Conservation (phyloP, 2,797 vertebrate species). For the Emydoidea blandingii region DNA sequence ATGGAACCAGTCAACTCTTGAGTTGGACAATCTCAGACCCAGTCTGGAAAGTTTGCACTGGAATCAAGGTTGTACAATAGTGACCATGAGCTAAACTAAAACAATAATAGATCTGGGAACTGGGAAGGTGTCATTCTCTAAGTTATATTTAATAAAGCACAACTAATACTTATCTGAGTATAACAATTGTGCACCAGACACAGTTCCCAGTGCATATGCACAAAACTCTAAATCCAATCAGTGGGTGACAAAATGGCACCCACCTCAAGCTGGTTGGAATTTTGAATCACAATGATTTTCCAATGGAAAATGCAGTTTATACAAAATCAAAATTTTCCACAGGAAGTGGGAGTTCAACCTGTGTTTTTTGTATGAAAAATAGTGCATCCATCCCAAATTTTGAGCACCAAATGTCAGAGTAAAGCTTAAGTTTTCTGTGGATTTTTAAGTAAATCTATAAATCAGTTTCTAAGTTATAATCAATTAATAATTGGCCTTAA, state of each 20-base stretch:
- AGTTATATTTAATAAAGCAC: not conserved
- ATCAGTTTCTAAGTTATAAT: not conserved
- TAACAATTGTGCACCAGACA: not conserved
- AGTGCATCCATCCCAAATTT: not conserved
- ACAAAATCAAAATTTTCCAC: not conserved
- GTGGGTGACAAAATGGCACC: not conserved
- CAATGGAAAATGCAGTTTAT: not conserved
- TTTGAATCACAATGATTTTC: not conserved
- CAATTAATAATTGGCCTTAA: not conserved
- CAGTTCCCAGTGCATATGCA: not conserved
- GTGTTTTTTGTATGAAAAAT: not conserved
- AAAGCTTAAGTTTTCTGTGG: not conserved
- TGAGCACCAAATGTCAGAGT: not conserved
- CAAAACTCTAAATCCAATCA: not conserved
- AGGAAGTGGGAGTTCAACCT: not conserved
- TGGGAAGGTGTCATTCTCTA: not conserved
- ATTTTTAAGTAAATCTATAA: not conserved
- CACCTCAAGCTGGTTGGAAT: not conserved
- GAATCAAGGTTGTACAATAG: not conserved
- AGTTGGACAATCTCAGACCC: not conserved
- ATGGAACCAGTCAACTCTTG: not conserved
- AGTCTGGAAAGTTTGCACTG: not conserved
- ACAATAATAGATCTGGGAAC: not conserved
- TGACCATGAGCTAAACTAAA: accelerated
- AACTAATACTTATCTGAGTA: not conserved